Base-by-base conservation (phyloP, 2,113 vertebrate genomes). In the Apteryx mantelli region DNA sequence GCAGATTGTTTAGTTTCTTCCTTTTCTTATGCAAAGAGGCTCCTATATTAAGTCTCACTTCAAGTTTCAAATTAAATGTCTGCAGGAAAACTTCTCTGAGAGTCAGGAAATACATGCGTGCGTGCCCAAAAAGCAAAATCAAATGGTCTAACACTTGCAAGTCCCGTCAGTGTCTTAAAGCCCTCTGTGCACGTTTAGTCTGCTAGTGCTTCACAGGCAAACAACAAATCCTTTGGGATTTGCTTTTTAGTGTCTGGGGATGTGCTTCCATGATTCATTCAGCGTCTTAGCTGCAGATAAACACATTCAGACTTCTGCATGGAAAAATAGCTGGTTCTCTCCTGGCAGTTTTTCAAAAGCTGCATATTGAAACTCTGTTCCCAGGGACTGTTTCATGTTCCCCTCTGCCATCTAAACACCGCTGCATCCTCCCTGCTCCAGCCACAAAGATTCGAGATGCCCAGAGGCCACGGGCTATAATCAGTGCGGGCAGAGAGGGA, bases 291-390 rank as follows among this genome's bases (percentile, higher is more conserved):
- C 85, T 90, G 82, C 90, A 90, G 89, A 96, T 95, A 92, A 95
- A 94, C 58, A 87, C 50, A 63, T 76, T 82, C 92, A 91, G 79
- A 63, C 94, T 95, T 89, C 84, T 88, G 91, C 86, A 55, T 94
- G 96, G 94, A 97, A 95, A 96, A 97, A 91, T 65, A 73, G 48
- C 91, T 82, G 64, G n/a, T 69, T 96, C 84, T 82, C 74, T 93
- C 28, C 86, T 95, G 96, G 91, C 40, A 0, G 76, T 73, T 84
- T 74, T 91, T 91, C 91, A 95, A 82, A 87, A 89, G 53, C 91
- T 89, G 38, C 3, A 1, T 48, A 89, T 64, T 87, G 84, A 94
- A 80, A 60, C 58, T 76, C 28, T 5, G 70, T 94, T 96, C 91
- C 87, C 82, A 36, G 92, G 79, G 81, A 56, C 89, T 87, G 74